Evolutionary conservation across 1,140 invertebrate genomes (phyloP).

Genomic region (Leptopilina boulardi): DNA sequence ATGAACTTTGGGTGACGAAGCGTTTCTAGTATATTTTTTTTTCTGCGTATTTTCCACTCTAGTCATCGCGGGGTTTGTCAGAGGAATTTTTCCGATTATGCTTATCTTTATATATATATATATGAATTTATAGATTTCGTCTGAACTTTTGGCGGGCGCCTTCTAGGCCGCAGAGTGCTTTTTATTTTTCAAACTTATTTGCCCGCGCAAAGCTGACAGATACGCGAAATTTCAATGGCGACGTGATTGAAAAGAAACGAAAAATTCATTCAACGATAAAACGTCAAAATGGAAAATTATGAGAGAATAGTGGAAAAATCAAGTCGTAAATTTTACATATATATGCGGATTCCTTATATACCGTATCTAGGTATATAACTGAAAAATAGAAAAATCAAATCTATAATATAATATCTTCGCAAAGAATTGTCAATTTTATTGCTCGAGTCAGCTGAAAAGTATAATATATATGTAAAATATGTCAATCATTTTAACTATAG

Average conservation of each 20-base stretch:
- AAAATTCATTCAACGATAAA: background rate
- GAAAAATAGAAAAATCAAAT: background rate
- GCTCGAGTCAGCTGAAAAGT: background rate
- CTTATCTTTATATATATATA: conserved; percentile 5
- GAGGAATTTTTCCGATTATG: background rate
- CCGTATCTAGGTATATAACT: no score
- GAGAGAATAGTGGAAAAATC: conserved; percentile 5
- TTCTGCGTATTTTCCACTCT: background rate
- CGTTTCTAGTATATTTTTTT: no score
- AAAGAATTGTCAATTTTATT: background rate
- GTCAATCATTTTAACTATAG: no score
- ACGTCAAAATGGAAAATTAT: background rate
- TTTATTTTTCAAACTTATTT: background rate
- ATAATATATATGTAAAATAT: no score
- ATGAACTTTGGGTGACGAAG: no score
- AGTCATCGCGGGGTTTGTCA: background rate
- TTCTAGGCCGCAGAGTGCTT: background rate
- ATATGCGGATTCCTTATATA: background rate
- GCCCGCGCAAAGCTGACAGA: background rate
- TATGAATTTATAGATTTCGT: conserved; percentile 2
- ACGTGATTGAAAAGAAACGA: conserved; percentile 10
- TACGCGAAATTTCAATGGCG: background rate
- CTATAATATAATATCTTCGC: background rate
- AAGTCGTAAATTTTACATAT: conserved; percentile 10
- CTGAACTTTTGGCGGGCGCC: background rate